A percentile compares a stretch with the other conserved stretches of the same genome.
Evolutionary conservation across 1,140 invertebrate species (phyloP).

Genomic region (Lamellibrachia luymesi): DNA sequence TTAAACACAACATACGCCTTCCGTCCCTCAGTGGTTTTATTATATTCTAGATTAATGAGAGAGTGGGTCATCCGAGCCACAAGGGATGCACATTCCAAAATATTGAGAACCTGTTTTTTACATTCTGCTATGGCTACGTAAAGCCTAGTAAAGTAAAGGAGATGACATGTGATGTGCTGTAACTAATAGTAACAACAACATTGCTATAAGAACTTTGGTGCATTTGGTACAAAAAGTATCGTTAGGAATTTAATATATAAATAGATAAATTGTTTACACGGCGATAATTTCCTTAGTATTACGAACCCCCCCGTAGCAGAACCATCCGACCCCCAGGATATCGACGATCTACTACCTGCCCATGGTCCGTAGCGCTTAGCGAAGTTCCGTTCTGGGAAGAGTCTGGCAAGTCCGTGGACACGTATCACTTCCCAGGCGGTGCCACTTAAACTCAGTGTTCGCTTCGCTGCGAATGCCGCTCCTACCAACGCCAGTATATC

Average conservation of each 20-base stretch:
- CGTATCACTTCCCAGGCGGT: slow-evolving; percentile 34
- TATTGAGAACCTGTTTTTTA: too few relatives aligned
- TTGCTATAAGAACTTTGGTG: neutral
- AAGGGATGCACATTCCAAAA: too few relatives aligned
- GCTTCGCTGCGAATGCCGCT: slow-evolving; percentile 41
- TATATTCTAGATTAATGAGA: too few relatives aligned
- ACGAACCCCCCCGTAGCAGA: neutral
- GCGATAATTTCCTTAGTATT: neutral
- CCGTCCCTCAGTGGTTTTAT: too few relatives aligned
- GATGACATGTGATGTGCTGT: too few relatives aligned
- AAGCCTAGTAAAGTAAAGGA: too few relatives aligned
- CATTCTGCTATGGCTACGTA: too few relatives aligned
- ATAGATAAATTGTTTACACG: neutral
- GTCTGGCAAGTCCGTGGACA: slow-evolving; percentile 38
- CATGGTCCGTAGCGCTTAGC: slow-evolving; percentile 42
- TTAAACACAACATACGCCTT: neutral
- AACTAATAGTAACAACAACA: neutral
- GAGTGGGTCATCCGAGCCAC: too few relatives aligned
- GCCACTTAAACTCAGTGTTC: slow-evolving; percentile 31
- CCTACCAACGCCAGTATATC: slow-evolving; percentile 47
- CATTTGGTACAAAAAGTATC: slow-evolving; percentile 16
- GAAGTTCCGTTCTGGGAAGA: slow-evolving; percentile 33
- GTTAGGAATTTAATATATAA: slow-evolving; percentile 7
- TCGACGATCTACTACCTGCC: slow-evolving; percentile 41
- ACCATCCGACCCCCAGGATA: neutral